Percentiles rank a stretch among this genome's conserved stretches.
Evolutionary conservation across 2,797 vertebrate species (phyloP).

Genomic region (Ceyx erithaca): DNA sequence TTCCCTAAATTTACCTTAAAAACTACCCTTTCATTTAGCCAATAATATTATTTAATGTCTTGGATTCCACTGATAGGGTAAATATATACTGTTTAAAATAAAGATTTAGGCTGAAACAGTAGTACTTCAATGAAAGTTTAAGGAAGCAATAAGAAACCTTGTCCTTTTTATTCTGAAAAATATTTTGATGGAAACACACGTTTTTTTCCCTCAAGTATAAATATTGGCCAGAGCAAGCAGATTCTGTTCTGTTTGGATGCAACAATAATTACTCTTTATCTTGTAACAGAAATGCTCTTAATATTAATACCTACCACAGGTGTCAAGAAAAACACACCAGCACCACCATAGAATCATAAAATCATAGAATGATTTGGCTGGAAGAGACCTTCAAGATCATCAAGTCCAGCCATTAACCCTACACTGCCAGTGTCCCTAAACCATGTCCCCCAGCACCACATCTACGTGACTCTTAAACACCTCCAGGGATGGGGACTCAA

Average conservation of each 20-base stretch:
- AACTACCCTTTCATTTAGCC: neutral
- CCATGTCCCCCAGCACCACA: too few relatives aligned
- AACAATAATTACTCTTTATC: neutral
- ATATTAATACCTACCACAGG: neutral
- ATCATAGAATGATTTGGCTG: too few relatives aligned
- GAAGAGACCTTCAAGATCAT: too few relatives aligned
- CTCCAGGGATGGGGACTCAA: too few relatives aligned
- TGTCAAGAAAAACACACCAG: neutral
- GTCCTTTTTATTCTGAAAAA: neutral
- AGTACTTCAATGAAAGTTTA: neutral
- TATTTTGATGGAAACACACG: neutral
- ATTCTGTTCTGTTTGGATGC: neutral
- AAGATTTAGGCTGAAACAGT: neutral
- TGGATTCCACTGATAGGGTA: neutral
- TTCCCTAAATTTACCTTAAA: neutral
- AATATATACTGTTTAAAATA: neutral
- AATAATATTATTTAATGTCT: neutral
- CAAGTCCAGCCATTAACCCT: too few relatives aligned
- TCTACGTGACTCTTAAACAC: too few relatives aligned
- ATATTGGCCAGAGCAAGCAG: neutral
- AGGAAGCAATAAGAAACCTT: neutral
- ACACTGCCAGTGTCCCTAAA: too few relatives aligned
- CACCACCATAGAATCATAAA: too few relatives aligned
- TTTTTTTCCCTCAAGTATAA: neutral
- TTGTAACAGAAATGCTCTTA: neutral